Percentiles rank a stretch among this genome's conserved stretches.
Conservation (phyloP, 1,140 invertebrate genomes). For the Papilio aristodemus region DNA sequence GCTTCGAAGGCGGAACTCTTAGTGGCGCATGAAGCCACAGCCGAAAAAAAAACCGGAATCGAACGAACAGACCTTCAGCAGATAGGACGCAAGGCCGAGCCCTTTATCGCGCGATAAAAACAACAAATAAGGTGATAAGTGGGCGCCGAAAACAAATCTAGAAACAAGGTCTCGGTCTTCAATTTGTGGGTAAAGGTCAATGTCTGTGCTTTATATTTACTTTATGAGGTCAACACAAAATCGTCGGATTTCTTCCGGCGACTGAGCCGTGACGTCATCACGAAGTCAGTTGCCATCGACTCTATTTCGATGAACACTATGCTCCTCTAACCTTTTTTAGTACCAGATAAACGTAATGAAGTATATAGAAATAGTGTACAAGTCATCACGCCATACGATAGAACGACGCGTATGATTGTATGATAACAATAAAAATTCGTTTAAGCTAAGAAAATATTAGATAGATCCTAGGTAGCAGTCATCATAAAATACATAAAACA, state of each 20-base stretch:
- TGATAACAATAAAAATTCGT: no score
- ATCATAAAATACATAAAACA: not conserved
- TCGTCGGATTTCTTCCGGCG: slow-evolving; percentile 54
- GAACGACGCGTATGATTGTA: no score
- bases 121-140: slow-evolving; percentile 52
- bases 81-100: slow-evolving; percentile 59
- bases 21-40: slow-evolving; percentile 60
- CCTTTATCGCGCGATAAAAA: slow-evolving; percentile 66
- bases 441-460: no score
- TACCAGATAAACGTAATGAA: not conserved
- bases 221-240: slow-evolving; percentile 40
- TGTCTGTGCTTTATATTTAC: slow-evolving; percentile 47
- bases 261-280: slow-evolving; percentile 10
- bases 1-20: slow-evolving; percentile 52
- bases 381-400: no score
- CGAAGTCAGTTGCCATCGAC: slow-evolving; percentile 8
- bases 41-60: slow-evolving; percentile 66
- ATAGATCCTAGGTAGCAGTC: no score
- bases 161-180: slow-evolving; percentile 56
- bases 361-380: not conserved
- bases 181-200: slow-evolving; percentile 72
- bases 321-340: not conserved
- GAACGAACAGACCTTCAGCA: slow-evolving; percentile 49
- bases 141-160: slow-evolving; percentile 50
- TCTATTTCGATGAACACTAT: not conserved